Conservation (phyloP, 2,888 invertebrate genomes). For the Rhagonycha fulva region DNA sequence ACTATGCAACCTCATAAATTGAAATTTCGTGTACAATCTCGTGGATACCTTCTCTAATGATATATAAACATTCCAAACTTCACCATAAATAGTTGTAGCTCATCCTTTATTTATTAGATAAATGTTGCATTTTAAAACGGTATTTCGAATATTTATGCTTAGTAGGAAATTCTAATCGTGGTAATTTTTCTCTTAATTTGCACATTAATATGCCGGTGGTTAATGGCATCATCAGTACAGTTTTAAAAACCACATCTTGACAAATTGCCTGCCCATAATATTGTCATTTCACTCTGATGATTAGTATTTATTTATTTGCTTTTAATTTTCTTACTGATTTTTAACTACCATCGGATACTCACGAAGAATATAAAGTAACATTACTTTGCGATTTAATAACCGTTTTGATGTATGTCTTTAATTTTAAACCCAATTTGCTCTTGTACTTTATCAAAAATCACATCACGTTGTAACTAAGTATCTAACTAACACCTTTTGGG, state of each 20-base stretch:
- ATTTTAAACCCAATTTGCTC: not conserved
- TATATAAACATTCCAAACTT: conserved; percentile 43
- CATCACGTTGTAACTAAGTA: not conserved
- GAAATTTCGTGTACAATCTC: conserved; percentile 52
- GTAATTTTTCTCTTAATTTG: not conserved
- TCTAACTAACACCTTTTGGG: not conserved
- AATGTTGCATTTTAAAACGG: conserved; percentile 10
- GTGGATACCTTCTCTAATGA: conserved; percentile 40
- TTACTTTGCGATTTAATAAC: not conserved
- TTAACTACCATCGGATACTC: not conserved
- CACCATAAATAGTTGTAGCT: conserved; percentile 4
- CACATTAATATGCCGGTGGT: not conserved
- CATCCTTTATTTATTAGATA: conserved; percentile 25
- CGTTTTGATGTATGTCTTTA: not conserved
- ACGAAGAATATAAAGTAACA: not conserved
- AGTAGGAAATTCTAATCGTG: conserved; percentile 4
- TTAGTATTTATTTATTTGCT: not conserved
- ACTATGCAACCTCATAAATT: conserved; percentile 52
- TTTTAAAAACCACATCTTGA: not conserved
- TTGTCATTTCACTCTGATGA: not conserved
- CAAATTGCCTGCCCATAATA: not conserved
- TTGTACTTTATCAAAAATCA: not conserved
- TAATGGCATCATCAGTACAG: not conserved
- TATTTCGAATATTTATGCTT: conserved; percentile 20
- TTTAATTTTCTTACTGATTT: not conserved